Evolutionary conservation across 2,888 invertebrate species (phyloP).

Genomic region (Aphidoletes aphidimyza): DNA sequence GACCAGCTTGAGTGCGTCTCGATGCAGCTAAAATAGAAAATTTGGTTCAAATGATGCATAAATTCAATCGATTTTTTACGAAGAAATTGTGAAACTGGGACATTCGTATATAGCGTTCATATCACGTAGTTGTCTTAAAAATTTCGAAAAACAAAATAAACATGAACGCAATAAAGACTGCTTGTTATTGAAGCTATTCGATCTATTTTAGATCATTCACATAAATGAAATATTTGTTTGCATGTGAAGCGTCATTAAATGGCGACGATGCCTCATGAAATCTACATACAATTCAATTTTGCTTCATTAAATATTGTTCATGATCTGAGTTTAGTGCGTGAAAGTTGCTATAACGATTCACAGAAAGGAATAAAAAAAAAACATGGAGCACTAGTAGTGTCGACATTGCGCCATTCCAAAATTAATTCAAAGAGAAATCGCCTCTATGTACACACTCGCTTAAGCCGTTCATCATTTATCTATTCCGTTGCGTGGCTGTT

Average conservation of each 20-base stretch:
- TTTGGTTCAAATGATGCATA: not conserved
- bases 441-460: not conserved
- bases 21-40: constrained; percentile 71
- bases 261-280: not conserved
- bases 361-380: not conserved
- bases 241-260: not conserved
- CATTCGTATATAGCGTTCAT: not conserved
- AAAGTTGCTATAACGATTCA: constrained; percentile 11
- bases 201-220: constrained; percentile 8
- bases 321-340: constrained; percentile 41
- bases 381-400: too few relatives aligned
- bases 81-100: not conserved
- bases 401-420: constrained; percentile 41
- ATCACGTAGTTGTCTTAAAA: too few relatives aligned
- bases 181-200: not conserved
- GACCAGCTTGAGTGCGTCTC: constrained; percentile 77
- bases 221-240: not conserved
- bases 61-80: not conserved
- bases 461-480: constrained; percentile 3
- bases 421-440: constrained; percentile 31
- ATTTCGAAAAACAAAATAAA: not conserved
- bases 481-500: too few relatives aligned
- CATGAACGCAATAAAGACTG: not conserved
- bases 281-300: constrained; percentile 41
- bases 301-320: constrained; percentile 34